Evolutionary conservation across 2,113 vertebrate genomes (phyloP), one percentile per base, ranked within the genome.

Genomic region (Pleuronectes platessa): DNA sequence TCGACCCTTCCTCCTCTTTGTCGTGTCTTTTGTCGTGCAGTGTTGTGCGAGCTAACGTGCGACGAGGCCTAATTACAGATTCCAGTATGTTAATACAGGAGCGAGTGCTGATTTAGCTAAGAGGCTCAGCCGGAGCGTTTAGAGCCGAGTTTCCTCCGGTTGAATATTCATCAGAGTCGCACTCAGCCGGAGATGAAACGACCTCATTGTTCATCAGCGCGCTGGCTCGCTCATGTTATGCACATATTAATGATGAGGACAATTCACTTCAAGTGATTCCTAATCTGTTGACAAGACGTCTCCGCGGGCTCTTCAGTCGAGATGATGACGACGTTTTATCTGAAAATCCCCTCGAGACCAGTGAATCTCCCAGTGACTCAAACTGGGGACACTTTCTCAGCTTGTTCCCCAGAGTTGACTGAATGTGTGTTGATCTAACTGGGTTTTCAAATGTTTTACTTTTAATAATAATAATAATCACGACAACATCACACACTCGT

Each of bases 101-200:
- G 61, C 10, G 73, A 81, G 74, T 64, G 85, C 75, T 82, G 78
- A 71, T 92, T 91, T 86, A 80, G 85, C 88, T 88, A 82, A 90
- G 87, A 86, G 88, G 80, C 87, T 86, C 82, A 78, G 77, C 78
- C 84, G 78, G 84, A 62, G 31, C 56, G 71, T 86, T 85, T 85
- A 88, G 85, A 88, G 80, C 65, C 40, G 47, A 54, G 76, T 78
- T 72, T 55, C 62, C 64, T 75, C 55, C 58, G 15, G 62, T 62
- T 90, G 88, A 90, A 91, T 92, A 90, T 86, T 88, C 87, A 90
- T 92, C 84, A 85, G 63, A 76, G 78, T 76, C 68, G 35, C 83
- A 79, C 82, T 87, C 84, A 68, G 83, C 84, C 71, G 59, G 71
- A 86, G 82, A 89, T 85, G 77, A 88, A 89, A 82, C 83, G 3